Percentiles rank a stretch among this genome's conserved stretches.
Conservation (phyloP, 1,140 invertebrate species). For the Panulirus ornatus region DNA sequence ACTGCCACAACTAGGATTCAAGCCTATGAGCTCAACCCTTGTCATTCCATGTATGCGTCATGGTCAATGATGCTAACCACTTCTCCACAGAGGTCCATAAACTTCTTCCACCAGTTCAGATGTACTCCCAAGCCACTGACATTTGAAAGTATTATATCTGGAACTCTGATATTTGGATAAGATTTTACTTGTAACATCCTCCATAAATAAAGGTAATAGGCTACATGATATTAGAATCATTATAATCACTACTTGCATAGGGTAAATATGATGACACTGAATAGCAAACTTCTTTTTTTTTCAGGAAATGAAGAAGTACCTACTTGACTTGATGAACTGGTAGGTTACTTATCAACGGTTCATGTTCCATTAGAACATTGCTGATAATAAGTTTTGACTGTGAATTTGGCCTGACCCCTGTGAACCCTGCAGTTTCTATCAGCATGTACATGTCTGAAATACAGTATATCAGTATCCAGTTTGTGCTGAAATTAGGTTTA, state of each 20-base stretch:
- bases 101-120: not conserved
- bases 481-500: too few species aligned
- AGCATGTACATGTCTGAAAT: not conserved
- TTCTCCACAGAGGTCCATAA: too few species aligned
- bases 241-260: not conserved
- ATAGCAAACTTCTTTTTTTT: not conserved
- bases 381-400: not conserved
- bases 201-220: not conserved
- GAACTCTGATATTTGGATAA: not conserved
- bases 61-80: not conserved
- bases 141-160: not conserved
- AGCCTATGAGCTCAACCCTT: too few species aligned
- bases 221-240: not conserved
- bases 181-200: not conserved
- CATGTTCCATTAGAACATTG: not conserved
- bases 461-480: not conserved
- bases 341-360: not conserved
- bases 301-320: constrained; percentile 45
- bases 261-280: not conserved
- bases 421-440: not conserved
- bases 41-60: not conserved
- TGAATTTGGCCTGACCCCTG: not conserved
- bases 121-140: not conserved
- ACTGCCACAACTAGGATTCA: too few species aligned
- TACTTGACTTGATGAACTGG: constrained; percentile 48